A percentile compares a stretch with the other conserved stretches of the same genome.
Conservation (phyloP, 2,113 vertebrate species). For the Gavialis gangeticus region DNA sequence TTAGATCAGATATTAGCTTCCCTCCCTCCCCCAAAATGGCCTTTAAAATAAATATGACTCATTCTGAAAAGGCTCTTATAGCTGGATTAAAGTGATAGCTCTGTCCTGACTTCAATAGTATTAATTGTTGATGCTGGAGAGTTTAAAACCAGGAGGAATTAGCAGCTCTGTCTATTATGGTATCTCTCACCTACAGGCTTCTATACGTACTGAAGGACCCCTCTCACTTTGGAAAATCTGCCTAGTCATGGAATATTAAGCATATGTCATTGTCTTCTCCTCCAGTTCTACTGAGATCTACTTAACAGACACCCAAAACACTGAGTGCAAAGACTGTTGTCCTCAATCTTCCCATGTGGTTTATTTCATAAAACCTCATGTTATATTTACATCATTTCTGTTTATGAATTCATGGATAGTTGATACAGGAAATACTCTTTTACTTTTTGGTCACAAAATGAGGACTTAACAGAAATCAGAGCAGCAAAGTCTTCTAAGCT, state of each 20-base stretch:
- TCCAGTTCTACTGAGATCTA: background rate
- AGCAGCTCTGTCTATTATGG: slow-evolving; percentile 32
- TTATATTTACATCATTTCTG: background rate
- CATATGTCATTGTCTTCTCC: slow-evolving; percentile 15
- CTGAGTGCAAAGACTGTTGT: background rate
- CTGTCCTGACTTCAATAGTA: slow-evolving; percentile 49
- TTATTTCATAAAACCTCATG: slow-evolving; percentile 4
- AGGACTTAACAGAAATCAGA: background rate
- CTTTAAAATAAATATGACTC: slow-evolving; percentile 73
- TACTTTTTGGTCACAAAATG: background rate
- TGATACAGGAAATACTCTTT: background rate
- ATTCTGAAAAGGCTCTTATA: slow-evolving; percentile 55
- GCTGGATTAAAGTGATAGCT: slow-evolving; percentile 69
- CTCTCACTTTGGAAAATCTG: slow-evolving; percentile 57
- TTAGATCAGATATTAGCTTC: slow-evolving; percentile 44
- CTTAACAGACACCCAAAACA: slow-evolving; percentile 18
- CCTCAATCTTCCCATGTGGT: background rate
- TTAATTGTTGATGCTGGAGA: slow-evolving; percentile 61
- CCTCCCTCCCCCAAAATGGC: slow-evolving; percentile 13
- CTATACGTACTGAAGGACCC: slow-evolving; percentile 14
- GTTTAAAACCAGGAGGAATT: slow-evolving; percentile 67
- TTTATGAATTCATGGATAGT: background rate
- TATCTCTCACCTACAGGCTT: slow-evolving; percentile 42
- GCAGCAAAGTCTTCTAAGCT: background rate
- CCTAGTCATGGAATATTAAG: slow-evolving; percentile 62